A percentile compares a stretch with the other conserved stretches of the same genome.
Evolutionary conservation across 2,113 vertebrate genomes (phyloP).

Genomic region (Daphoenositta chrysoptera): DNA sequence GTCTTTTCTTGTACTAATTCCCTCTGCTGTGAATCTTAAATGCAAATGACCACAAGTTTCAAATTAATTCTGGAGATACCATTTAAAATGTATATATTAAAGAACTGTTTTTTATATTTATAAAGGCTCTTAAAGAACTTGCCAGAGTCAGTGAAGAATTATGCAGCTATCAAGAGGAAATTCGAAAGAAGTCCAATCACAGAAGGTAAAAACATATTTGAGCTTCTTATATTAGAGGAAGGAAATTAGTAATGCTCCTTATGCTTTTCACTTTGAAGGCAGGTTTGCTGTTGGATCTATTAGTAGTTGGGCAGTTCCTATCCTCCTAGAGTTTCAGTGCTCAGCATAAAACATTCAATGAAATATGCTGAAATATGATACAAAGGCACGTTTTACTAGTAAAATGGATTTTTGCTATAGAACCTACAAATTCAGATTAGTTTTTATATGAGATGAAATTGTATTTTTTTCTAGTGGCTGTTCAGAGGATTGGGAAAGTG

Average conservation of each 20-base stretch:
- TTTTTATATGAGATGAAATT: background rate
- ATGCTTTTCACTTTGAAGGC: background rate
- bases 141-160: conserved; percentile 95
- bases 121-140: conserved; percentile 95
- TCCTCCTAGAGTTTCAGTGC: background rate
- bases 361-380: background rate
- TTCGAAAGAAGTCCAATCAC: conserved; percentile 77
- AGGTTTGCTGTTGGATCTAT: background rate
- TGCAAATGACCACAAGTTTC: background rate
- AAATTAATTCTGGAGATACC: background rate
- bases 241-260: background rate
- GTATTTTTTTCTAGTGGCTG: background rate
- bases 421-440: background rate
- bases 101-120: conserved; percentile 38
- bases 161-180: conserved; percentile 95
- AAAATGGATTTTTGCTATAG: background rate
- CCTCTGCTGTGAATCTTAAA: background rate
- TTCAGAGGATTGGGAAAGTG: background rate
- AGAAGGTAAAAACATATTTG: conserved; percentile 74
- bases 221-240: background rate
- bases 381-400: background rate
- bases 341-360: background rate
- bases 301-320: background rate
- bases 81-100: conserved; percentile 30
- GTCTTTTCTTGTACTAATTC: background rate